Evolutionary conservation across 2,797 vertebrate species (phyloP).

Genomic region (Sebastes alutus): DNA sequence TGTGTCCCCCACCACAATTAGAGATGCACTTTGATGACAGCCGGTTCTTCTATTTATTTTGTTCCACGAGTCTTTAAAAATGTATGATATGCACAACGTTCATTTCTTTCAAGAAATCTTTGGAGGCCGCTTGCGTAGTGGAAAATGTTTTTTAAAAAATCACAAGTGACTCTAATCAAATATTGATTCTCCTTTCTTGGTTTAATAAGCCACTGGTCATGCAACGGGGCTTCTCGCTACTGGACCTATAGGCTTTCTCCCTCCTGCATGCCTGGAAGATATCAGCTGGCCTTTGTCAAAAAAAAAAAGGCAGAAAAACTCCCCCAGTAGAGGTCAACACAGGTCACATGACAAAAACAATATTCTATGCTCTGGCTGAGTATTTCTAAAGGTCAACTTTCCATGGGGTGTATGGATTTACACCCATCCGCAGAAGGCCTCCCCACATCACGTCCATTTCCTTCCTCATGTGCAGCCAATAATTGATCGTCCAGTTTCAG

Average conservation of each 20-base stretch:
- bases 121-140: constrained; percentile 25
- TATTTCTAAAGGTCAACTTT: constrained; percentile 74
- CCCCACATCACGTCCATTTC: constrained; percentile 4
- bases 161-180: constrained; percentile 72
- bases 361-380: constrained; percentile 37
- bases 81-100: constrained; percentile 65
- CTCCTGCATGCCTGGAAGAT: constrained; percentile 16
- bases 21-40: constrained; percentile 76
- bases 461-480: neutral
- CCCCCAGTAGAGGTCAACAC: constrained; percentile 48
- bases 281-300: constrained; percentile 51
- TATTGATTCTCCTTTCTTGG: constrained; percentile 73
- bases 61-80: constrained; percentile 65
- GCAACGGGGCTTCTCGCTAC: constrained; percentile 21
- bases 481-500: constrained; percentile 34
- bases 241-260: neutral
- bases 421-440: constrained; percentile 24
- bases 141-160: constrained; percentile 50
- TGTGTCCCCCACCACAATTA: constrained; percentile 66
- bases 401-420: constrained; percentile 41
- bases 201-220: constrained; percentile 62
- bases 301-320: constrained; percentile 5
- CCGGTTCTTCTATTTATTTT: constrained; percentile 26
- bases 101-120: constrained; percentile 61
- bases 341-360: constrained; percentile 65